These are phyloP conservation scores for Labrus mixtus DNA, from an alignment of 2,113 vertebrate species.

Conservation along the genomic window DNA sequence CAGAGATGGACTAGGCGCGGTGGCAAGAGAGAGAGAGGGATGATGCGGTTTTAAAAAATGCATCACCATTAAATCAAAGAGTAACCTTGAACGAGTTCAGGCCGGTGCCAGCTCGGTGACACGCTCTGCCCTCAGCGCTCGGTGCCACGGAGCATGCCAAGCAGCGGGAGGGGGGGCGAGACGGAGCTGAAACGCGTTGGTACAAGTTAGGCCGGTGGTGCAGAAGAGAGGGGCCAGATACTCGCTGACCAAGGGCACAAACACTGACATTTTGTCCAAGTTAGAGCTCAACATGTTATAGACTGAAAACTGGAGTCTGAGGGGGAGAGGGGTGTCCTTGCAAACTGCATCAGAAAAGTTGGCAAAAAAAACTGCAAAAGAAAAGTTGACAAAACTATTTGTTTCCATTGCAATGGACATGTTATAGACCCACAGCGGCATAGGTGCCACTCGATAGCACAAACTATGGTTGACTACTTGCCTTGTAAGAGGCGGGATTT, in stretches of 20 bases:
- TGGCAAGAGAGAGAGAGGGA: constrained; percentile 65
- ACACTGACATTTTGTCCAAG: neutral
- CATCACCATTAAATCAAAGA: constrained; percentile 78
- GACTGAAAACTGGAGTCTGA: neutral
- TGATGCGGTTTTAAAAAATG: constrained; percentile 76
- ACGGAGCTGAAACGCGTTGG: constrained; percentile 1
- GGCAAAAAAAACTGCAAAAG: too few species aligned
- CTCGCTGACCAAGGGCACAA: neutral
- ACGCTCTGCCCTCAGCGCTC: constrained; percentile 58
- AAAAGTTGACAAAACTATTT: too few species aligned
- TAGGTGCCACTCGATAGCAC: too few species aligned
- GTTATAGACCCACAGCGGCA: too few species aligned
- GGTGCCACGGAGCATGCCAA: constrained; percentile 60
- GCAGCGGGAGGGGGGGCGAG: constrained; percentile 40
- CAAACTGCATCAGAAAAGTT: neutral
- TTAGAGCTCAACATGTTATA: neutral
- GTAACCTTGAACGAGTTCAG: constrained; percentile 76
- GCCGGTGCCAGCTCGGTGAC: constrained; percentile 67
- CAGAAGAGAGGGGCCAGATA: constrained; percentile 22
- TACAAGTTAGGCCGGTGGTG: constrained; percentile 27
- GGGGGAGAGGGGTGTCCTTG: neutral
- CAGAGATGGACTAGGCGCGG: constrained; percentile 77
- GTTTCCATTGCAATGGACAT: too few species aligned
- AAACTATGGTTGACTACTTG: too few species aligned
- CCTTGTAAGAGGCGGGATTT: too few species aligned